A percentile compares a stretch with the other conserved stretches of the same genome.
Evolutionary conservation across 2,113 vertebrate species (phyloP).

Genomic region (Clarias magur): DNA sequence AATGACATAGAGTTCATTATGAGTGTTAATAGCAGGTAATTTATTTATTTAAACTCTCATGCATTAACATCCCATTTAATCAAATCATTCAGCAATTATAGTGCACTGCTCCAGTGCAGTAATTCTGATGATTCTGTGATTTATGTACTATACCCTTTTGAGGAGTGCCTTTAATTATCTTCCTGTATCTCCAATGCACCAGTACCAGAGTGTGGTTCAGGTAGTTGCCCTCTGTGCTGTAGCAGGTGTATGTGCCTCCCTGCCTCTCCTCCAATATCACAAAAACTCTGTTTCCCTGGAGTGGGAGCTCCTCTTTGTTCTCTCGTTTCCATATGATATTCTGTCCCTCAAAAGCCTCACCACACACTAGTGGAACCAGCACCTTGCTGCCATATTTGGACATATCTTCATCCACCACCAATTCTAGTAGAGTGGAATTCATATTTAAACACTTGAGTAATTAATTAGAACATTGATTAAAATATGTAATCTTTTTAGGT

Average conservation of each 20-base stretch:
- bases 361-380: slow-evolving; percentile 51
- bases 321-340: slow-evolving; percentile 49
- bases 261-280: slow-evolving; percentile 50
- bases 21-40: neutral
- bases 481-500: neutral
- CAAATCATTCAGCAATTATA: neutral
- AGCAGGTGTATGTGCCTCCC: slow-evolving; percentile 54
- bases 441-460: neutral
- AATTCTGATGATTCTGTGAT: neutral
- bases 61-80: neutral
- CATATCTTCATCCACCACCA: slow-evolving; percentile 45
- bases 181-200: slow-evolving; percentile 45
- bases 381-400: slow-evolving; percentile 13
- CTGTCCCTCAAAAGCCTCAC: slow-evolving; percentile 29
- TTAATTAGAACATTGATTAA: neutral
- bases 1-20: neutral
- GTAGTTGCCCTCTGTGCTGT: slow-evolving; percentile 25
- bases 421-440: slow-evolving; percentile 21
- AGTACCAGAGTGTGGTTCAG: slow-evolving; percentile 58
- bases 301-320: slow-evolving; percentile 13
- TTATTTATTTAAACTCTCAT: neutral
- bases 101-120: neutral
- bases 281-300: slow-evolving; percentile 41
- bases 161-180: slow-evolving; percentile 47
- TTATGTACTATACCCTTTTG: slow-evolving; percentile 42